Conservation (phyloP, 2,888 invertebrate genomes). For the Tenthredo livida region DNA sequence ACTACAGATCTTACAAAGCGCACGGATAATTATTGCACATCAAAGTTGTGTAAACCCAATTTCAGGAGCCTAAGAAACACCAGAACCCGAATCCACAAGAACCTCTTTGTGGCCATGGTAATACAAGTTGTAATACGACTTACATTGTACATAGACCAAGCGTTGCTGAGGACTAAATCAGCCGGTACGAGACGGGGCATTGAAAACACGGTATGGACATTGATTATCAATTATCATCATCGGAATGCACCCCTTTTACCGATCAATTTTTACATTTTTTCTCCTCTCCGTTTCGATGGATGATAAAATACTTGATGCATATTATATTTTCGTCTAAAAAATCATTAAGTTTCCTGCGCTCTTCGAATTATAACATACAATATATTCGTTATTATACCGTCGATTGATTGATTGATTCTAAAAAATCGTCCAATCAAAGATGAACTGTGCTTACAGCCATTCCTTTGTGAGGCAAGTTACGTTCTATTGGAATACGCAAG, state of each 20-base stretch:
- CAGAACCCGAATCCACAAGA: conserved; percentile 92
- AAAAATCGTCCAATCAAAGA: not conserved
- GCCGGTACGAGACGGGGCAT: conserved; percentile 79
- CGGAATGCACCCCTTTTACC: not conserved
- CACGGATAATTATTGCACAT: not conserved
- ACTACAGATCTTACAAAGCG: not conserved
- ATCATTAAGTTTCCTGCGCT: not conserved
- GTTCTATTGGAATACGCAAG: conserved; percentile 92
- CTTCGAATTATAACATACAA: not conserved
- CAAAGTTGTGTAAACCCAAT: conserved; percentile 54
- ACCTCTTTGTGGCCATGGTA: conserved; percentile 90
- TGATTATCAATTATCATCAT: not conserved
- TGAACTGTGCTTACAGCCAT: conserved; percentile 81
- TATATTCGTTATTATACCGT: not conserved
- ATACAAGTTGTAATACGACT: conserved; percentile 87
- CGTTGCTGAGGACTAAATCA: conserved; percentile 77
- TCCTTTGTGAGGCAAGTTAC: conserved; percentile 89
- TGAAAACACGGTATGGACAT: conserved; percentile 83
- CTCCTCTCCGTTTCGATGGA: not conserved
- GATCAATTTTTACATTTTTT: not conserved
- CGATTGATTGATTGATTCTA: not conserved
- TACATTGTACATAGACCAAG: conserved; percentile 88
- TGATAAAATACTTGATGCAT: not conserved
- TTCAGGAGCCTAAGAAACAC: conserved; percentile 88
- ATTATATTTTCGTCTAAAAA: not conserved